A percentile compares a stretch with the other conserved stretches of the same genome.
Evolutionary conservation across 1,140 invertebrate genomes (phyloP).

Genomic region (Pinna nobilis): DNA sequence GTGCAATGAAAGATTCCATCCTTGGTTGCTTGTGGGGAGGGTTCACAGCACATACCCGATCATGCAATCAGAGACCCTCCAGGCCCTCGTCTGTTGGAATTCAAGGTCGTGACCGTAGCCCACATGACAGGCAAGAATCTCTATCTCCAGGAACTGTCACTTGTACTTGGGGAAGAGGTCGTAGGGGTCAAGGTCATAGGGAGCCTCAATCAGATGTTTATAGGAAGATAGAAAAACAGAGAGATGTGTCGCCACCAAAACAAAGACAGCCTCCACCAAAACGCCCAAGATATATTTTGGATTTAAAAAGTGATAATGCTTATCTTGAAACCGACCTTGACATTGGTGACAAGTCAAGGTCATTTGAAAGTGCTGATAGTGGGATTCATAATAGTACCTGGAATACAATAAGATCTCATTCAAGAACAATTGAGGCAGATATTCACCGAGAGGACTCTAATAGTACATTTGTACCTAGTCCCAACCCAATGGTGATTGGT

Average conservation of each 20-base stretch:
- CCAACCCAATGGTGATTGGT: background rate
- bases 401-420: background rate
- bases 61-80: background rate
- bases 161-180: background rate
- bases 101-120: background rate
- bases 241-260: background rate
- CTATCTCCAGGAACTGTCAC: background rate
- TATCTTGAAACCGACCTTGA: background rate
- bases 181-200: background rate
- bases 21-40: background rate
- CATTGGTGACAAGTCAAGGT: background rate
- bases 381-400: background rate
- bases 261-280: background rate
- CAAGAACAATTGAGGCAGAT: background rate
- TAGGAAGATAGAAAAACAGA: background rate
- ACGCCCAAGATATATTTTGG: background rate
- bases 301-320: background rate
- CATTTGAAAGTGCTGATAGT: background rate
- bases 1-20: background rate
- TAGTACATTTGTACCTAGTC: background rate
- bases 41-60: background rate
- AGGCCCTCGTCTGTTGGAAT: too few relatives aligned
- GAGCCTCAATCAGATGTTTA: background rate
- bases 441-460: background rate
- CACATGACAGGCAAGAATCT: background rate